Evolutionary conservation across 1,140 invertebrate species (phyloP).

Genomic region (Diachasmimorpha longicaudata): DNA sequence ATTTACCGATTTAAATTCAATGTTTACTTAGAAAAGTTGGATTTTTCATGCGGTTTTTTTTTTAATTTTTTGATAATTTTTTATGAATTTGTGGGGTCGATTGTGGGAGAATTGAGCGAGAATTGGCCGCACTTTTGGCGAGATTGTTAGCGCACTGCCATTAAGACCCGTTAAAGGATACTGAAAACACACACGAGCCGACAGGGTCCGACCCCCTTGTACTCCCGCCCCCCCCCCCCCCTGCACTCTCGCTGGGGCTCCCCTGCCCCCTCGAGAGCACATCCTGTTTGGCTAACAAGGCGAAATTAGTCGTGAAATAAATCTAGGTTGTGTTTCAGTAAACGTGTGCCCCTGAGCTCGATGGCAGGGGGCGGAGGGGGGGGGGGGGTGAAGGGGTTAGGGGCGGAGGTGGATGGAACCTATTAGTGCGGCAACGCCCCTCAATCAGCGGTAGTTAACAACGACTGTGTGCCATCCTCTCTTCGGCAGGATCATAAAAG

Average conservation of each 20-base stretch:
- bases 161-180: conserved; percentile 30
- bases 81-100: background rate
- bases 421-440: conserved; percentile 32
- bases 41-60: too few species aligned
- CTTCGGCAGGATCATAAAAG: conserved; percentile 11
- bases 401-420: conserved; percentile 23
- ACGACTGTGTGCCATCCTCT: conserved; percentile 16
- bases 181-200: conserved; percentile 21
- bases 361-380: background rate
- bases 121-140: conserved; percentile 22
- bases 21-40: too few species aligned
- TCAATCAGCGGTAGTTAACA: conserved; percentile 36
- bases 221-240: too few species aligned
- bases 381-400: background rate
- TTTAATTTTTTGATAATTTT: too few species aligned
- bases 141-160: conserved; percentile 27
- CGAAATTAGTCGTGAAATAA: conserved; percentile 37
- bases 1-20: background rate
- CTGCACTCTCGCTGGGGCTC: too few species aligned
- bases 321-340: conserved; percentile 26
- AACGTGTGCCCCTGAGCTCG: background rate
- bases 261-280: background rate
- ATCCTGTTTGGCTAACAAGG: conserved; percentile 34
- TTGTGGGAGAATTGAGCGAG: background rate
- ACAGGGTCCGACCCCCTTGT: background rate